Conservation (phyloP, 1,140 invertebrate genomes). For the Eubasilissa regina region DNA sequence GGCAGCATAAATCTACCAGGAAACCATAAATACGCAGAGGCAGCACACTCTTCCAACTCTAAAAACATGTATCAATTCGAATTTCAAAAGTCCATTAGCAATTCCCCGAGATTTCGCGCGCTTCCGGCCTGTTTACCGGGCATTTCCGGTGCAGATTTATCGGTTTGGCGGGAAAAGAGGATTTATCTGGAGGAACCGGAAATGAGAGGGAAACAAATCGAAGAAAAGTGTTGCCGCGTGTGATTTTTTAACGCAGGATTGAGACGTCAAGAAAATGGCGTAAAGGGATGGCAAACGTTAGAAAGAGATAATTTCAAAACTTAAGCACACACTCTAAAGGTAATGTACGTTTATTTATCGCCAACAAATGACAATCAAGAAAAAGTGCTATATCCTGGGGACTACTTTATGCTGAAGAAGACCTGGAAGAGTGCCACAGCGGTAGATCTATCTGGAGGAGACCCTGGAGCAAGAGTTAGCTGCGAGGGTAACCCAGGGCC, state of each 20-base stretch:
- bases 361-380: too few species aligned
- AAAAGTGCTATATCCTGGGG: too few species aligned
- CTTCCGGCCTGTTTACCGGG: constrained; percentile 50
- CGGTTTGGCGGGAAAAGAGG: constrained; percentile 50
- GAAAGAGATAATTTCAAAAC: too few species aligned
- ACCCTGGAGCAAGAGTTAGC: too few species aligned
- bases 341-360: too few species aligned
- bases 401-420: too few species aligned
- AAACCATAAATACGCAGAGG: constrained; percentile 37
- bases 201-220: constrained; percentile 47
- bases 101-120: constrained; percentile 54
- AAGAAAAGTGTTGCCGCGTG: constrained; percentile 41
- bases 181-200: constrained; percentile 46
- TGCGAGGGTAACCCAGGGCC: too few species aligned
- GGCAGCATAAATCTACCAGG: constrained; percentile 32
- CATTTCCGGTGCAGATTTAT: constrained; percentile 59
- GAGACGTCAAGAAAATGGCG: too few species aligned
- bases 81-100: constrained; percentile 61
- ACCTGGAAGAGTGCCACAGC: too few species aligned
- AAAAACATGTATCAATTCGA: constrained; percentile 57
- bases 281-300: too few species aligned
- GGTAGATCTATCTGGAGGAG: too few species aligned
- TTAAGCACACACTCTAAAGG: too few species aligned
- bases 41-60: constrained; percentile 14
- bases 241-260: constrained; percentile 30